A percentile compares a stretch with the other conserved stretches of the same genome.
phyloP scores from a whole-genome alignment of 2,797 vertebrate species.

The Hippocampus kuda region DNA sequence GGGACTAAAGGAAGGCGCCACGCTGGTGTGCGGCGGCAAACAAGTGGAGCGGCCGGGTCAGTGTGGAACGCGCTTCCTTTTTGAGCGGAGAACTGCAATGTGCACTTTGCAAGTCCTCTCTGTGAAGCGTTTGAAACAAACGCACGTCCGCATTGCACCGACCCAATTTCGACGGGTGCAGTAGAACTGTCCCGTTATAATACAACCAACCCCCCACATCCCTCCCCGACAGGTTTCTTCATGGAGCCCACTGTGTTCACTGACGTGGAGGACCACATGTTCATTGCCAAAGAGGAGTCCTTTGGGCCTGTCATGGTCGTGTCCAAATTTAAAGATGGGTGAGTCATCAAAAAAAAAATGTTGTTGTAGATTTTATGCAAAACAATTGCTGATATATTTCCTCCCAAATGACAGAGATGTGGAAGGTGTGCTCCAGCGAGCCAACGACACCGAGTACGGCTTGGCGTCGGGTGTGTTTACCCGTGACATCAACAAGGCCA shows the following conservation, averaged over 20 bases:
- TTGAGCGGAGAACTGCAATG: too few relatives aligned
- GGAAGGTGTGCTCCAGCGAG: conserved; percentile 70
- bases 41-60: conserved; percentile 82
- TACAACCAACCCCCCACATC: rapidly evolving
- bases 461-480: conserved; percentile 83
- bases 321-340: conserved; percentile 93
- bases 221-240: conserved; percentile 74
- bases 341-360: conserved; percentile 23
- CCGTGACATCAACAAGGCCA: conserved; percentile 75
- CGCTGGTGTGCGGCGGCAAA: conserved; percentile 78
- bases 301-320: conserved; percentile 96
- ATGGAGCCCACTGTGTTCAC: conserved; percentile 97
- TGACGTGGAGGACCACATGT: conserved; percentile 91
- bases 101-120: too few relatives aligned
- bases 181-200: neutral
- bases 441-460: conserved; percentile 79
- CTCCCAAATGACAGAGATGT: conserved; percentile 59
- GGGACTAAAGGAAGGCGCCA: conserved; percentile 89
- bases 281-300: conserved; percentile 89
- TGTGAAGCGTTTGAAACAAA: too few relatives aligned
- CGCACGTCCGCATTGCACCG: too few relatives aligned
- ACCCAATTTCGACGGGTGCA: neutral
- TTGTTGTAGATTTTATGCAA: too few relatives aligned
- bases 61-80: too few relatives aligned
- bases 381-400: neutral